phyloP scores from a whole-genome alignment of 2,113 vertebrate genomes.

The Periophthalmus modestus region DNA sequence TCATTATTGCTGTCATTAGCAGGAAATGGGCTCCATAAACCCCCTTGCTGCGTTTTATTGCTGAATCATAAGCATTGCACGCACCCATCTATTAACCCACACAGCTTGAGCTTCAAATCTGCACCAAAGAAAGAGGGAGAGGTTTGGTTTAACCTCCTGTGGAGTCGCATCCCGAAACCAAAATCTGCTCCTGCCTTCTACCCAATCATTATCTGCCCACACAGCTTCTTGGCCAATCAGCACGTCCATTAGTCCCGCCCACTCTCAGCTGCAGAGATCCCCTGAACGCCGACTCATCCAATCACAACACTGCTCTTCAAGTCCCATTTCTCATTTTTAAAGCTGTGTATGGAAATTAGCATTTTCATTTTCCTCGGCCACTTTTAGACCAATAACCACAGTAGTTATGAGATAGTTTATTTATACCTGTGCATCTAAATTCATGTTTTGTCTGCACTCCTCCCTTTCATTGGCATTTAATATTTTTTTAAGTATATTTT shows the following conservation, averaged over 20 bases:
- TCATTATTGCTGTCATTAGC: constrained; percentile 65
- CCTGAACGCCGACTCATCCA: constrained; percentile 37
- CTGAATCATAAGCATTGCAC: constrained; percentile 39
- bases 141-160: constrained; percentile 40
- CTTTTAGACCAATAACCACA: background rate
- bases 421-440: background rate
- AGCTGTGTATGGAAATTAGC: constrained; percentile 22
- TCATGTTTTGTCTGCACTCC: background rate
- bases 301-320: constrained; percentile 27
- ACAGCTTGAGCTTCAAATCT: background rate
- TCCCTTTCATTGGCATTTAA: background rate
- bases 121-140: background rate
- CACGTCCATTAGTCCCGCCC: constrained; percentile 25
- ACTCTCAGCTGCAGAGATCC: constrained; percentile 31
- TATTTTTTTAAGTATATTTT: too few species aligned
- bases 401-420: background rate
- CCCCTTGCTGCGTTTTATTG: constrained; percentile 21
- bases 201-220: constrained; percentile 67
- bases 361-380: background rate
- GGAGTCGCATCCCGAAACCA: constrained; percentile 56
- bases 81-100: constrained; percentile 37
- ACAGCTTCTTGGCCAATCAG: constrained; percentile 53
- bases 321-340: constrained; percentile 9
- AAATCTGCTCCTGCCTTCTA: constrained; percentile 58
- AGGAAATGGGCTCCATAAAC: constrained; percentile 32